phyloP scores from a whole-genome alignment of 1,140 invertebrate genomes.

The Euwallacea similis region DNA sequence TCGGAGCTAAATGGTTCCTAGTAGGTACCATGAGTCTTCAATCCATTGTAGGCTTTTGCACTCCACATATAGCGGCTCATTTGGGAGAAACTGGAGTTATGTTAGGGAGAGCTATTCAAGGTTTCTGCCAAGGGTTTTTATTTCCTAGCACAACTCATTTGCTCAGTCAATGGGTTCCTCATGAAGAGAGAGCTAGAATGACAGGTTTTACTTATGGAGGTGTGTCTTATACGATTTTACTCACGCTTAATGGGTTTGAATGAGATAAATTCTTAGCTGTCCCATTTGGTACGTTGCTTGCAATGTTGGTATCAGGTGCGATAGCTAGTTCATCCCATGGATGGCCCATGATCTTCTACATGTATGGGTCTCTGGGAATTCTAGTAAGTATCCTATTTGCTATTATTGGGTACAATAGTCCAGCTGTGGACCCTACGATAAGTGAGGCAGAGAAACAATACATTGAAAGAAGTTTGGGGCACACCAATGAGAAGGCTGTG shows the following conservation, averaged over 20 bases:
- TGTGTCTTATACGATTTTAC: conserved; percentile 34
- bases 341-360: conserved; percentile 80
- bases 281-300: conserved; percentile 72
- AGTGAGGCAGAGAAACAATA: conserved; percentile 63
- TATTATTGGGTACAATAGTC: conserved; percentile 67
- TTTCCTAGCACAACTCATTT: conserved; percentile 78
- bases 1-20: conserved; percentile 66
- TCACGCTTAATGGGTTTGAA: no score
- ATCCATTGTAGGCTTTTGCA: conserved; percentile 56
- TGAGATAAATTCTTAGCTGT: conserved; percentile 55
- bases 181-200: conserved; percentile 60
- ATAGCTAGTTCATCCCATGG: conserved; percentile 66
- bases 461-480: conserved; percentile 57
- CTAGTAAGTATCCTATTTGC: conserved; percentile 65
- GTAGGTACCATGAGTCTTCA: conserved; percentile 58
- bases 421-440: conserved; percentile 63
- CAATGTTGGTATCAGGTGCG: conserved; percentile 70
- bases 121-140: conserved; percentile 75
- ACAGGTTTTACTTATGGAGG: conserved; percentile 63
- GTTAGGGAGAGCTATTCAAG: conserved; percentile 69
- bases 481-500: conserved; percentile 44
- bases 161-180: conserved; percentile 75
- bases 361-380: conserved; percentile 67
- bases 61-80: conserved; percentile 52
- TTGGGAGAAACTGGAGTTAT: conserved; percentile 63